phyloP scores from a whole-genome alignment of 2,888 invertebrate genomes.

The Nymphalis urticae region DNA sequence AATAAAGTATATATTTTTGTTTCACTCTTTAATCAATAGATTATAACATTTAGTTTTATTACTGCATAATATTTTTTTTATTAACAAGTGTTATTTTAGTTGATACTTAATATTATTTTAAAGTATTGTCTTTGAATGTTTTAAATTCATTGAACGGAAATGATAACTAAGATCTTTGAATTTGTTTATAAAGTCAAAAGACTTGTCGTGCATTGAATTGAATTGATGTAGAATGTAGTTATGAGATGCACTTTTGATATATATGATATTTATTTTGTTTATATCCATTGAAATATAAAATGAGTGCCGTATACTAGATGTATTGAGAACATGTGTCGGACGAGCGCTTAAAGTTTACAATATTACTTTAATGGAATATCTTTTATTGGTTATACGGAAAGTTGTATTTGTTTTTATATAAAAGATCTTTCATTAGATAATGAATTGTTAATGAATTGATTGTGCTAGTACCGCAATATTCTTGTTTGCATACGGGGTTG shows the following conservation, averaged over 20 bases:
- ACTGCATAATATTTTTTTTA: constrained; percentile 22
- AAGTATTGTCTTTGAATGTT: constrained; percentile 15
- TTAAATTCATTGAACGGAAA: constrained; percentile 1
- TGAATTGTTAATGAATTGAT: constrained; percentile 4
- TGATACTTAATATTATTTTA: constrained; percentile 22
- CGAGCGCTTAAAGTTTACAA: not conserved
- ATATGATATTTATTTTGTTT: constrained; percentile 22
- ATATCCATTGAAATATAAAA: constrained; percentile 20
- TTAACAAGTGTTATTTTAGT: constrained; percentile 28
- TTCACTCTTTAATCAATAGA: constrained; percentile 16
- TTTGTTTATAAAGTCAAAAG: not conserved
- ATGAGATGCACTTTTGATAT: constrained; percentile 23
- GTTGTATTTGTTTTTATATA: constrained; percentile 6
- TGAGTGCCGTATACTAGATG: constrained; percentile 29
- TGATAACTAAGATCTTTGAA: not conserved
- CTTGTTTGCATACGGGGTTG: constrained; percentile 71
- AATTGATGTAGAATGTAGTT: constrained; percentile 18
- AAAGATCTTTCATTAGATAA: constrained; percentile 21
- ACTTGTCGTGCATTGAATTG: constrained; percentile 12
- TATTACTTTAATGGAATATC: constrained; percentile 13
- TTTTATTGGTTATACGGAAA: constrained; percentile 9
- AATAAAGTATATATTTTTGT: not conserved
- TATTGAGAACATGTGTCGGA: constrained; percentile 13
- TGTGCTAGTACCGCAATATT: constrained; percentile 39
- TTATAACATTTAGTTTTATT: constrained; percentile 19